Percentiles rank a stretch among this genome's conserved stretches.
These are phyloP conservation scores for Dreissena rostriformis DNA, from an alignment of 1,140 invertebrate species.

Conservation along the genomic window DNA sequence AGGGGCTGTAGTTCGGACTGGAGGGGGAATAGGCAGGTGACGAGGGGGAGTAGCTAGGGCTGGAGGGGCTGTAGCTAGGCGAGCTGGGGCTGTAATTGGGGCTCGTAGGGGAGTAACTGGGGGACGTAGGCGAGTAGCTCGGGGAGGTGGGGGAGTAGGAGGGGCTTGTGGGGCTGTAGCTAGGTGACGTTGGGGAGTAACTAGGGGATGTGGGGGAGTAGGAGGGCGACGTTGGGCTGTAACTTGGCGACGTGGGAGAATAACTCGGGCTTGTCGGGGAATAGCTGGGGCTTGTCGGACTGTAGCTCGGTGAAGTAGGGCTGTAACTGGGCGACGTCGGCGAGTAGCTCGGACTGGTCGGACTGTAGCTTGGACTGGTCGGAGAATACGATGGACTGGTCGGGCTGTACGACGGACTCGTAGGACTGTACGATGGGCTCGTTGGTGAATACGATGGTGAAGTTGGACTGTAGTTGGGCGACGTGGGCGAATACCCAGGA, in stretches of 20 bases:
- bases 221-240: no score
- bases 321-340: no score
- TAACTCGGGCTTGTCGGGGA: no score
- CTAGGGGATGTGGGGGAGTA: no score
- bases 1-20: constrained; percentile 88
- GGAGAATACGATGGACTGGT: constrained; percentile 88
- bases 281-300: no score
- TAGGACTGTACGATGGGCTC: constrained; percentile 86
- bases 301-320: no score
- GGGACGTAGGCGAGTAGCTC: constrained; percentile 81
- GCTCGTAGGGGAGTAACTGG: constrained; percentile 81
- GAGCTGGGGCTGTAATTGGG: constrained; percentile 90
- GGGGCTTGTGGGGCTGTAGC: constrained; percentile 87
- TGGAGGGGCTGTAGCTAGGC: constrained; percentile 83
- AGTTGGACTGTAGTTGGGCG: constrained; percentile 86
- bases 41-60: constrained; percentile 85
- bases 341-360: constrained; percentile 86
- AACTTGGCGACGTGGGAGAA: no score
- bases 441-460: constrained; percentile 92
- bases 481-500: constrained; percentile 87
- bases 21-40: constrained; percentile 90
- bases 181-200: constrained; percentile 88
- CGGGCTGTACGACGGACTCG: constrained; percentile 75
- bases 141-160: constrained; percentile 86
- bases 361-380: constrained; percentile 83